These are phyloP conservation scores for Babylonia areolata DNA, from an alignment of 1,140 invertebrate species.

Conservation along the genomic window DNA sequence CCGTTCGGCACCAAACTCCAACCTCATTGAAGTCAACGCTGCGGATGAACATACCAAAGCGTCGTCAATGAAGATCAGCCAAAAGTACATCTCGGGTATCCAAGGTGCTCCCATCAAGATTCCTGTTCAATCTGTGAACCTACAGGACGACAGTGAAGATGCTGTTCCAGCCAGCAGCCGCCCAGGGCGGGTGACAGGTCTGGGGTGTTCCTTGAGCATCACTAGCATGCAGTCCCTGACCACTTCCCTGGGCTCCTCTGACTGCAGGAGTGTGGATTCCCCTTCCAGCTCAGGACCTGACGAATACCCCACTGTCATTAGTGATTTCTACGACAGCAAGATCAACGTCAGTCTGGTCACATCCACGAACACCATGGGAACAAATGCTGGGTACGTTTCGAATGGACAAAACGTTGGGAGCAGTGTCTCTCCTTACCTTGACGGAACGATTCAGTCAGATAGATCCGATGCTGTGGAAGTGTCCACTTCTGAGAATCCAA, in stretches of 20 bases:
- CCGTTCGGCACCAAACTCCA: neutral
- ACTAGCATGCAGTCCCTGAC: conserved; percentile 3
- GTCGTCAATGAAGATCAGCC: neutral
- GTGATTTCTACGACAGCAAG: too few relatives aligned
- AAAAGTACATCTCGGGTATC: neutral
- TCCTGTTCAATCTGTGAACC: neutral
- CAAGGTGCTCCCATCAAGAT: neutral
- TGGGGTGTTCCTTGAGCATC: conserved; percentile 21
- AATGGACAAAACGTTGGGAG: neutral
- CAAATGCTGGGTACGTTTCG: too few relatives aligned
- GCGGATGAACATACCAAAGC: neutral
- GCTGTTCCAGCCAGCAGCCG: neutral
- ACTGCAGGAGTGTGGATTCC: neutral
- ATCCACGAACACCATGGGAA: neutral
- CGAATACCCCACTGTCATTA: neutral
- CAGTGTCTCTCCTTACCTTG: neutral
- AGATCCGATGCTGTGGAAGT: neutral
- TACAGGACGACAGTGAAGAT: too few relatives aligned
- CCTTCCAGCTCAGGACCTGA: neutral
- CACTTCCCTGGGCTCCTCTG: neutral
- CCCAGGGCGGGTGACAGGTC: neutral
- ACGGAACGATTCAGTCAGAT: neutral
- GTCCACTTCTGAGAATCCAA: neutral
- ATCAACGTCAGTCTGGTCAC: neutral
- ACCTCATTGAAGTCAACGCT: neutral